These are phyloP conservation scores for Tinea trinotella DNA, from an alignment of 2,888 invertebrate species.

Conservation along the genomic window DNA sequence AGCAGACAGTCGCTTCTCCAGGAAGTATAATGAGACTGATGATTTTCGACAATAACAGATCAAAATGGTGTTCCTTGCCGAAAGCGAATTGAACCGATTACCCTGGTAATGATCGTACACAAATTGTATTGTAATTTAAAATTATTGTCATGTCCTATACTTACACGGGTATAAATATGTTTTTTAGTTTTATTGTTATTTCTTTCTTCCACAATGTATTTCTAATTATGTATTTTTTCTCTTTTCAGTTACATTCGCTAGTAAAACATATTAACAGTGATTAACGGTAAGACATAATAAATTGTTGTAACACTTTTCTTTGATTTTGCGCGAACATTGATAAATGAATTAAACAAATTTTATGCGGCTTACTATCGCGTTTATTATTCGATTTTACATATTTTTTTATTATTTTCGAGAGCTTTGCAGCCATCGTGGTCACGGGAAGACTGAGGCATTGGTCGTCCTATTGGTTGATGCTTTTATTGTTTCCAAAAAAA, in stretches of 20 bases:
- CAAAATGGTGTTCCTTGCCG: conserved; percentile 6
- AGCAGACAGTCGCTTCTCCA: background rate
- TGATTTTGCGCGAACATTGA: too few species aligned
- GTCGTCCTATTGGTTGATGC: too few species aligned
- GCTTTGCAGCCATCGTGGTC: too few species aligned
- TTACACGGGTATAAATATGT: background rate
- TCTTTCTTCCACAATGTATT: too few species aligned
- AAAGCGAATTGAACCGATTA: conserved; percentile 6
- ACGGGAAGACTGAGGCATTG: too few species aligned
- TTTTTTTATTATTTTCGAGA: too few species aligned
- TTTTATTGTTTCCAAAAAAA: too few species aligned
- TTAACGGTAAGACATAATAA: background rate
- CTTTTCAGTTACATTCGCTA: background rate
- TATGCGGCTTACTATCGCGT: too few species aligned
- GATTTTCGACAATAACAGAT: conserved; percentile 14
- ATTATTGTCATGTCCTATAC: too few species aligned
- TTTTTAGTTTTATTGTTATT: background rate
- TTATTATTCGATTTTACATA: too few species aligned
- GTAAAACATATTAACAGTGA: background rate
- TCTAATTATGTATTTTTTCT: background rate
- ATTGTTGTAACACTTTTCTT: background rate
- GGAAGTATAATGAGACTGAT: conserved; percentile 16
- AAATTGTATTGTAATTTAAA: background rate
- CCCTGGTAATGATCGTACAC: background rate
- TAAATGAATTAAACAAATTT: too few species aligned